Base-by-base conservation (phyloP, 2,797 vertebrate genomes). In the Vultur gryphus region DNA sequence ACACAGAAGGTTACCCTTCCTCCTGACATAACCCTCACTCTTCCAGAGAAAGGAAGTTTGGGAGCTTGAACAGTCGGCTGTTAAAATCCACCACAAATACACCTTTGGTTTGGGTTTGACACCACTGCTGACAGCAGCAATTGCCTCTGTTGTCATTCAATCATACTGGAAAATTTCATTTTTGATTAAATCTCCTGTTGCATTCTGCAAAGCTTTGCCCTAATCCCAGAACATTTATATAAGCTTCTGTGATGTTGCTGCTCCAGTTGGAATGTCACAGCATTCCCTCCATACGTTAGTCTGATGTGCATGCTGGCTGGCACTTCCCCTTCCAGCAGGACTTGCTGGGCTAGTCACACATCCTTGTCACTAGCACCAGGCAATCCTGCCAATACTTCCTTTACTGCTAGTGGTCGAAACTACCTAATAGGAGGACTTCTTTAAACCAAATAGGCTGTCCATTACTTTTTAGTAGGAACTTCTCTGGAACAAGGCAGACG, bases 121-220 rank as follows among this genome's bases (percentile, higher is more conserved):
- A 84, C 62, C 48, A 14, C 15, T 66, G 37, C 62, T 64, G 71
- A 55, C 41, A 94, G 78, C 43, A 85, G 48, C 67, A 89, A 24
- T 89, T 83, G 71, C 57, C 37, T 92, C 20, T 0, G 0, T 76
- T 94, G 70, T 82, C 58, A 87, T 89, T 94, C 87, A 67, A 5
- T 80, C 85, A 73, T 21, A 65, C 26, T 18, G 13, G 37, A 85
- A 91, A 96, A 95, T 75, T 44, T 73, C 81, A 64, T 57, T 95
- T 92, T 89, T 85, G 41, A 96, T 96, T 94, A 87, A 91, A 92
- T 89, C 51, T 91, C 75, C 88, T 67, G 57, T 78, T 92, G 82
- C 24, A 29, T 91, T 85, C 87, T 46, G 12, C 37, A 54, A 86
- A 84, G 73, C 46, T 82, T 91, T 92, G 35, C 61, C 54, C 26